These are phyloP conservation scores for Palythoa caribaeorum DNA, from an alignment of 92 coral and sea anemone species.

Conservation along the genomic window DNA sequence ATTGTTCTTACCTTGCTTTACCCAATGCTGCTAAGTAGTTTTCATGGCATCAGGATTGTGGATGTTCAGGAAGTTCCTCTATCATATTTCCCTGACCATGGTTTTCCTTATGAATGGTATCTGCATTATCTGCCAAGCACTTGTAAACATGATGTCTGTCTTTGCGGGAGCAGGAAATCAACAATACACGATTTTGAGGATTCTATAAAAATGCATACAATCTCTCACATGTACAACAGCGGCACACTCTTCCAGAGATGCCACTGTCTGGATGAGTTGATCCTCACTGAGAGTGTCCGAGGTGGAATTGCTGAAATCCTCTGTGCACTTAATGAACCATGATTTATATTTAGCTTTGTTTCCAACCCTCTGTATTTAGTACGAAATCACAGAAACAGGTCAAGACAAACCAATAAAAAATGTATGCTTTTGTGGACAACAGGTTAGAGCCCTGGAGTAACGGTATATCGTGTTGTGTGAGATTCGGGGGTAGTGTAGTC, in stretches of 20 bases:
- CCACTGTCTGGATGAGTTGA: too few relatives aligned
- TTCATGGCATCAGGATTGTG: not conserved
- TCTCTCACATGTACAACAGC: not conserved
- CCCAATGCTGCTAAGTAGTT: too few relatives aligned
- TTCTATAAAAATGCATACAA: not conserved
- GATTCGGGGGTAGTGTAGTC: too few relatives aligned
- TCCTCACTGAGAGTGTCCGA: too few relatives aligned
- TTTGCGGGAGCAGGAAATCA: constrained; percentile 22
- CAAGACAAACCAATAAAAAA: too few relatives aligned
- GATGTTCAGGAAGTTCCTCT: constrained; percentile 1
- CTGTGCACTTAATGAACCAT: not conserved
- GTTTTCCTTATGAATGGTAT: not conserved
- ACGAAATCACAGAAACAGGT: constrained; percentile 2
- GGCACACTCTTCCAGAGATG: not conserved
- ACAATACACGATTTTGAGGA: not conserved
- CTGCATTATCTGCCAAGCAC: not conserved
- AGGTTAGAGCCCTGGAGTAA: too few relatives aligned
- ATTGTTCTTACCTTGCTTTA: too few relatives aligned
- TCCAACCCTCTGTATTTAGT: too few relatives aligned
- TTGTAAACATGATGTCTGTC: constrained; percentile 5
- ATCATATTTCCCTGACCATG: constrained; percentile 11
- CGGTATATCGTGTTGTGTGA: too few relatives aligned
- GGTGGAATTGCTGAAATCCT: constrained; percentile 11
- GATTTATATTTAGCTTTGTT: not conserved
- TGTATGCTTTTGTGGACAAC: too few relatives aligned